Evolutionary conservation across 1,140 invertebrate genomes (phyloP), one percentile per base, ranked within the genome.

Genomic region (Platorchestia sp.): DNA sequence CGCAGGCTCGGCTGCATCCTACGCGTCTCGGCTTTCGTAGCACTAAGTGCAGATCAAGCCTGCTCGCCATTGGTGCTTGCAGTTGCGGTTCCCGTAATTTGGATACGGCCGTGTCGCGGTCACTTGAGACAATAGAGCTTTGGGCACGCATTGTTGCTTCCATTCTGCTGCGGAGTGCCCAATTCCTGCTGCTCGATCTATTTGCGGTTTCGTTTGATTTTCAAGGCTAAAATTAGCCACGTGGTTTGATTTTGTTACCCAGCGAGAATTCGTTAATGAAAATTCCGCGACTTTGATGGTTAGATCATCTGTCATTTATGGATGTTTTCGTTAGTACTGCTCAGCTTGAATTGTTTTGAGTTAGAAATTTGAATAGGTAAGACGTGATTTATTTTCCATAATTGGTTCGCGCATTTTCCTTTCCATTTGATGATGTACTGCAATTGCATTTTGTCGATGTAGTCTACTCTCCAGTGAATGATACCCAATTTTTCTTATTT

Each of bases 71-170:
- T 75, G 59, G 59, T 75, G 59, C 59, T 7, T 19, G 59, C 59
- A 22, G 59, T 75, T 36, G 59, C 59, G 59, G 59, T 75, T 75
- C 7, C 27, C 59, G 59, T 75, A 75, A 75, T 75, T 42, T 89
- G 87, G 87, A 42, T 89, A 89, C 43, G 87, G 87, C 43, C n/a
- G 43, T 89, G 87, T 43, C 10, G 87, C 87, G 87, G 87, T 89
- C 10, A 42, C 43, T 5, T 42, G 87, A 89, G 87, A 89, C 87
- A 89, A 89, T 41, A 41, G 87, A 41, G 87, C 87, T 89, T 89
- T 89, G 43, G 87, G 6, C 87, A 44, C 87, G 87, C 87, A 89
- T 89, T 89, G 87, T 89, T 41, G 43, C 41, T 44, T 89, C 87
- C 27, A 75, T 75, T 75, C 59, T 75, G 14, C 14, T 36, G 14